Conservation (phyloP, 2,113 vertebrate genomes). For the Larimichthys crocea region DNA sequence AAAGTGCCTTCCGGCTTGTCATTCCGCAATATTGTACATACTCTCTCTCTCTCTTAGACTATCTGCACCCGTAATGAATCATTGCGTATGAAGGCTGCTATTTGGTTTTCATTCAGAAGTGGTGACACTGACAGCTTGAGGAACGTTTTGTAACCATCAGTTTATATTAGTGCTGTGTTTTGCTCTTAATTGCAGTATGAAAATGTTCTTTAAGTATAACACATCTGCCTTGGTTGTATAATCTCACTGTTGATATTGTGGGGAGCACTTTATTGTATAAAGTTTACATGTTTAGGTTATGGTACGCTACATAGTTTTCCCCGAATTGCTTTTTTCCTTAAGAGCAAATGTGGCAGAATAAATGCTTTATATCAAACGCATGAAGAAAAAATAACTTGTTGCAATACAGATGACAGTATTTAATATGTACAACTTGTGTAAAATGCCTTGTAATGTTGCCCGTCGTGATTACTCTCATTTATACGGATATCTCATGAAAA, state of each 20-base stretch:
- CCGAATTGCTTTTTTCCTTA: constrained; percentile 36
- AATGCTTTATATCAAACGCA: constrained; percentile 62
- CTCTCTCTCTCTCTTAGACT: constrained; percentile 13
- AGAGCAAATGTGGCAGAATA: constrained; percentile 45
- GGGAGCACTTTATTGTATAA: constrained; percentile 79
- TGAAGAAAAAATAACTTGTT: constrained; percentile 41
- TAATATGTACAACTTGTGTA: constrained; percentile 72
- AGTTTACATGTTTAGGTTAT: constrained; percentile 73
- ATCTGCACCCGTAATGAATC: constrained; percentile 22
- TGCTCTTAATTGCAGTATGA: constrained; percentile 55
- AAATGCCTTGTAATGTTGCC: constrained; percentile 68
- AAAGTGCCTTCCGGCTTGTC: constrained; percentile 81
- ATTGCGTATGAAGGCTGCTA: constrained; percentile 35
- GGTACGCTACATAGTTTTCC: constrained; percentile 51
- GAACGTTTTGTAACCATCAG: constrained; percentile 51
- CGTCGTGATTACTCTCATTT: constrained; percentile 63
- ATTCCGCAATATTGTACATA: constrained; percentile 70
- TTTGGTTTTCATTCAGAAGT: constrained; percentile 44
- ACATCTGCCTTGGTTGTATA: constrained; percentile 50
- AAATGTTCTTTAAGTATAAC: constrained; percentile 50
- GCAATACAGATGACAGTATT: constrained; percentile 68
- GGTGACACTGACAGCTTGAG: constrained; percentile 43
- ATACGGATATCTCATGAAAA: constrained; percentile 55
- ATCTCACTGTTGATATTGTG: constrained; percentile 68
- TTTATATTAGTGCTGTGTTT: constrained; percentile 60